Evolutionary conservation across 2,797 vertebrate genomes (phyloP), one percentile per base, ranked within the genome.

Genomic region (Sebastes steindachneri): DNA sequence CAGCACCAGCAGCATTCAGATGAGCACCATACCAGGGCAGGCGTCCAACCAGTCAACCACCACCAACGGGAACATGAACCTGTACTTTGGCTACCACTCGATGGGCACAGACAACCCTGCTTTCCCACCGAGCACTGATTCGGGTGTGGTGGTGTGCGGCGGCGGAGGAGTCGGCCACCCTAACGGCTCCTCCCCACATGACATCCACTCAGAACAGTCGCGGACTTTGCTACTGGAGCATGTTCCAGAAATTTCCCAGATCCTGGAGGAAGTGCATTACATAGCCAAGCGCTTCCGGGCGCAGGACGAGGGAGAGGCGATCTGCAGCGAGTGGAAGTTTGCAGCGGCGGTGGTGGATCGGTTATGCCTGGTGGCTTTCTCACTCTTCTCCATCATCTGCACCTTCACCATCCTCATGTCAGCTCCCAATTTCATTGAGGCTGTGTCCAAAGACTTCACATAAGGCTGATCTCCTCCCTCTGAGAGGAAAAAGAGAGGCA

Each of bases 241-340:
- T 17, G 73, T 96, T 55, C 96, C 96, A 0, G 97, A 97, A 73
- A 95, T 97, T 3, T 85, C 94, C 21, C 95, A 93, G 80, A 98
- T 98, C 88, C 91, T 98, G 85, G 96, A 97, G 53, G 97, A 98
- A 86, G 97, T 98, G 78, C 95, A 96, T 63, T 98, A 97, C 92
- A 97, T 98, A 26, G 96, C 97, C 1, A 95, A 84, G 72, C 95
- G 96, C 21, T 97, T 98, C 90, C 94, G 97, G 45, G 97, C 96
- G 21, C 96, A 97, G 82, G 97, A 97, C 0, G 96, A 97, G 84
- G 97, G 94, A 0, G 96, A 97, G 79, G 97, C 96, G 1, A 91
- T 97, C 88, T 97, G 96, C 90, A 96, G 97, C 19, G 97, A 98
- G 87, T 98, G 97, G 97, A 98, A 98, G 89, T 98, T 98, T 77